phyloP scores from a whole-genome alignment of 2,113 vertebrate genomes.

The Phalacrocorax pelagicus region DNA sequence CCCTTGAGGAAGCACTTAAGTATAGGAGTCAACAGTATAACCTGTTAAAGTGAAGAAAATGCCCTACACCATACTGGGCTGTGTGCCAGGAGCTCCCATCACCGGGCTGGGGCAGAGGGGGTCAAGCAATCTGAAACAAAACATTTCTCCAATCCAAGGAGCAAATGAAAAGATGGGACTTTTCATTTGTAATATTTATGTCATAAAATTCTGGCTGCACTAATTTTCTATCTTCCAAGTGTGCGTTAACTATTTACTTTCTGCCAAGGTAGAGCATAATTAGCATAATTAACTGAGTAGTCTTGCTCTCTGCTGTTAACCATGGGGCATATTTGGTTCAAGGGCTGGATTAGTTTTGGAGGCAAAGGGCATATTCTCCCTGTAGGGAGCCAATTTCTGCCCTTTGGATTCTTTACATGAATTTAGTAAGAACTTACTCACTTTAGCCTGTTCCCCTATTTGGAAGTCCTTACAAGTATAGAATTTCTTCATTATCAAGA shows the following conservation, averaged over 20 bases:
- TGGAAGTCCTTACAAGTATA: background rate
- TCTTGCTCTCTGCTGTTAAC: background rate
- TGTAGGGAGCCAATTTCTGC: background rate
- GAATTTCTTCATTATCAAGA: background rate
- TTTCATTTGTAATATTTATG: background rate
- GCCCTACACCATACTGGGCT: background rate
- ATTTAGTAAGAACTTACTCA: background rate
- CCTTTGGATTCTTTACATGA: background rate
- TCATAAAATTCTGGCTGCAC: background rate
- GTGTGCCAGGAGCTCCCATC: background rate
- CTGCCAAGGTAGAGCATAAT: background rate
- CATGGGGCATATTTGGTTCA: background rate
- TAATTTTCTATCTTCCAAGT: background rate
- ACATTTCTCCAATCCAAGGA: background rate
- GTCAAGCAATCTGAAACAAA: background rate
- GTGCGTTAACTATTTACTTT: background rate
- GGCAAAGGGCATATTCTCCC: background rate
- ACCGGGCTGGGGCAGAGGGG: background rate
- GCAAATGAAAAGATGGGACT: background rate
- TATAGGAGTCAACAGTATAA: background rate
- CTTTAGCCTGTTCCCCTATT: background rate
- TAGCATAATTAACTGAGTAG: background rate
- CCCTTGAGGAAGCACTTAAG: background rate
- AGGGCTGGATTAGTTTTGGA: background rate
- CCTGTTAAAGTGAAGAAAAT: background rate